These are phyloP conservation scores for Thaumatotibia leucotreta DNA, from an alignment of 1,140 invertebrate species.

Conservation along the genomic window DNA sequence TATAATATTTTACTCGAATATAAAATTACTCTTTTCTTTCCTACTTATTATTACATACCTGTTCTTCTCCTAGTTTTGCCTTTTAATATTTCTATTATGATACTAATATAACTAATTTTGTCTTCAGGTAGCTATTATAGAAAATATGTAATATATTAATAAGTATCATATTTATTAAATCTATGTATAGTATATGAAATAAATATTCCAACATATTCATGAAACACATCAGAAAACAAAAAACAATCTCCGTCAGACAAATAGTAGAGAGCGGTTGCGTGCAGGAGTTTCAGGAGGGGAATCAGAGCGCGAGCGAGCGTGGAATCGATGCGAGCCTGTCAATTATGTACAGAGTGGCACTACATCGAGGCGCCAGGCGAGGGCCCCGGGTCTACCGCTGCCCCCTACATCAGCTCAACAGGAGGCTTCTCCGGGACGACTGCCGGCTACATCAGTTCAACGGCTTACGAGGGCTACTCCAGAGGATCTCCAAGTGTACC, in stretches of 20 bases:
- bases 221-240: neutral
- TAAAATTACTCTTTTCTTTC: neutral
- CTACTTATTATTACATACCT: neutral
- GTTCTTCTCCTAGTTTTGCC: neutral
- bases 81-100: neutral
- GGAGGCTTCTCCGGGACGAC: neutral
- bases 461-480: neutral
- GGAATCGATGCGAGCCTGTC: neutral
- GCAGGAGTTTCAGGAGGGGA: slow-evolving; percentile 1
- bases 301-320: neutral
- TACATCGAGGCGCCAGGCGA: slow-evolving; percentile 33
- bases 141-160: neutral
- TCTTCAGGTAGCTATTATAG: neutral
- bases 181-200: neutral
- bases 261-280: slow-evolving; percentile 7
- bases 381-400: neutral
- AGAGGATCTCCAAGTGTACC: neutral
- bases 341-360: slow-evolving; percentile 38
- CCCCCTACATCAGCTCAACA: neutral
- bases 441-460: neutral
- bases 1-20: neutral
- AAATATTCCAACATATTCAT: neutral
- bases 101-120: neutral
- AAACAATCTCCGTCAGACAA: neutral
- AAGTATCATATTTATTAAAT: neutral